These are phyloP conservation scores for Pomacea canaliculata DNA, from an alignment of 2,888 invertebrate genomes.

Conservation along the genomic window DNA sequence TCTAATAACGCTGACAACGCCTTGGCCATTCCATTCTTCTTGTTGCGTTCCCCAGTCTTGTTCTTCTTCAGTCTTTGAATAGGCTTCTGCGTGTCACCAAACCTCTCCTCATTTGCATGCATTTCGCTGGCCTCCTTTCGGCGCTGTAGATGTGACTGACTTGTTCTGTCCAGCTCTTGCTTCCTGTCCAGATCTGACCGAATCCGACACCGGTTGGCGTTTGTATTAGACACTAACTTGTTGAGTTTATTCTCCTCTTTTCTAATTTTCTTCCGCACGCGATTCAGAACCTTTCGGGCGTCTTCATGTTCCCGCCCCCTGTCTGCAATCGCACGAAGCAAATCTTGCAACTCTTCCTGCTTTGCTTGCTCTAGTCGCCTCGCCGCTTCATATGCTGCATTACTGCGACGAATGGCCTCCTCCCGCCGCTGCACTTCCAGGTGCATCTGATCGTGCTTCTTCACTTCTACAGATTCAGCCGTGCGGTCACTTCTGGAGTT, in stretches of 20 bases:
- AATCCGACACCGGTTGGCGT: no score
- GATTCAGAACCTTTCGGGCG: constrained; percentile 51
- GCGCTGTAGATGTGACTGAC: no score
- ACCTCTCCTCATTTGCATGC: constrained; percentile 52
- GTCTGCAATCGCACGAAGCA: constrained; percentile 49
- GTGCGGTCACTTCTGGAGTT: no score
- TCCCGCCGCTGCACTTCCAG: constrained; percentile 55
- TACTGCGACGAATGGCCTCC: constrained; percentile 52
- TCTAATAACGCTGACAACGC: no score
- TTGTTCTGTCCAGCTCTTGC: no score
- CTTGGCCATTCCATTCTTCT: no score
- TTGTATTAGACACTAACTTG: no score
- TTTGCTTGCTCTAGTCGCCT: constrained; percentile 49
- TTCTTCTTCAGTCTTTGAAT: constrained; percentile 41
- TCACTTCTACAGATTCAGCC: no score
- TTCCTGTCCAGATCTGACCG: no score
- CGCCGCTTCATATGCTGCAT: constrained; percentile 48
- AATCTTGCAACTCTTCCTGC: constrained; percentile 54
- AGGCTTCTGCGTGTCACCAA: constrained; percentile 52
- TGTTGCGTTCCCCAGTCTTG: no score
- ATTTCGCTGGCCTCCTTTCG: constrained; percentile 50
- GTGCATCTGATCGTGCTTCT: constrained; percentile 53
- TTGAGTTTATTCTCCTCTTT: constrained; percentile 44
- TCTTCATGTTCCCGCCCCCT: constrained; percentile 56
- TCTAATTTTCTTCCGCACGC: constrained; percentile 53